Evolutionary conservation across 2,113 vertebrate genomes (phyloP), one percentile per base, ranked within the genome.

Genomic region (Gavialis gangeticus): DNA sequence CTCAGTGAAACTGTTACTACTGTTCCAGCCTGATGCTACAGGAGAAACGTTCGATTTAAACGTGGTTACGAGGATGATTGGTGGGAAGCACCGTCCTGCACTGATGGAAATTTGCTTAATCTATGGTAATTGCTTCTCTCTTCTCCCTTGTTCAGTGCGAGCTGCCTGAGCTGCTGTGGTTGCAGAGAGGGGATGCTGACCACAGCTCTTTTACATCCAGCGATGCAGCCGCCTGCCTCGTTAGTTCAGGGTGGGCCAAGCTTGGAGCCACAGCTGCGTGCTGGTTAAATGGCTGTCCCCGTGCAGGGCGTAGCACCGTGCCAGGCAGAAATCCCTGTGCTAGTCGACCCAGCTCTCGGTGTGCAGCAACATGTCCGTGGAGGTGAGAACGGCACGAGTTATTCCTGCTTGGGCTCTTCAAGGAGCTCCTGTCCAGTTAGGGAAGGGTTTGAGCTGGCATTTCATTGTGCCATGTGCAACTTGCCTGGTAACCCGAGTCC

Each of bases 51-150:
- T 58, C 59, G 55, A 75, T n/a, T 58, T 27, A 30, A 84, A 28
- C 37, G 83, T 77, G 21, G 57, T 76, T 77, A 46, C 58, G n/a
- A 58, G 81, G 77, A 60, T 46, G 19, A 1, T 76, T 34, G 78
- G 94, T 64, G 58, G 2, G n/a, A 94, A 90, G 60, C 55, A 4
- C 13, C 55, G 58, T 84, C 79, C 83, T 78, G 87, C 75, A 84
- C 19, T 34, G 62, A 15, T 88, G 85, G 80, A 37, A 87, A 95
- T 96, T 92, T 75, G 87, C 71, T 96, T 95, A 89, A 85, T 82
- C 91, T 92, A 2, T 87, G 93, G 81, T 86, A 91, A 96, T 82
- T 92, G 93, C 93, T 75, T 81, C 85, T 93, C 92, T 63, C 79
- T 92, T 95, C 78, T 9, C 89, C 79, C 54, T 89, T 88, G 91